Percentiles rank a stretch among this genome's conserved stretches.
Conservation (phyloP, 2,888 invertebrate genomes). For the Chydorus sphaericus region DNA sequence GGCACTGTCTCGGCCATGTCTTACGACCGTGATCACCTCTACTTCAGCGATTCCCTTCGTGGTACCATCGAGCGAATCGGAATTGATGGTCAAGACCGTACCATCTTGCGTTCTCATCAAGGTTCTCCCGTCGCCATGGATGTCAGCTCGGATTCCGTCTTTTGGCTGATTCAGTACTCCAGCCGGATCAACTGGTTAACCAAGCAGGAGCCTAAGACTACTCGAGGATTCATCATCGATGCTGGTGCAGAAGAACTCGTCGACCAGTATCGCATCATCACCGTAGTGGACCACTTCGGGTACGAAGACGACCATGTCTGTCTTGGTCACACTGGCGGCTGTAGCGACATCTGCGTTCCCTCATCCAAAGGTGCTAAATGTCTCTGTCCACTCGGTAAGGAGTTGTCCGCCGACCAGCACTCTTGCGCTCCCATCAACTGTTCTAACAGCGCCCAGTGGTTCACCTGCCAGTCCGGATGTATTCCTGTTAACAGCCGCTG, state of each 20-base stretch:
- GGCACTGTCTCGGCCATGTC: slow-evolving; percentile 5
- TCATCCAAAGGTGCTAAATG: neutral
- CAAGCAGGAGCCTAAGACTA: neutral
- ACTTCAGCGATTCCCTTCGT: slow-evolving; percentile 2
- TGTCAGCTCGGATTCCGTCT: neutral
- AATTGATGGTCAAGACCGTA: neutral
- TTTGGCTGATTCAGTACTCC: neutral
- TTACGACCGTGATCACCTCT: neutral
- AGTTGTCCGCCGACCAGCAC: neutral
- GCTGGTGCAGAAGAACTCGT: neutral
- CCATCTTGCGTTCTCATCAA: neutral
- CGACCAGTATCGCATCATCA: neutral
- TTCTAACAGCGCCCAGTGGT: slow-evolving; percentile 25
- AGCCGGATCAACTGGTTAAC: neutral
- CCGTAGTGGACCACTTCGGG: neutral
- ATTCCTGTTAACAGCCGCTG: slow-evolving; percentile 21
- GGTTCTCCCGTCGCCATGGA: slow-evolving; percentile 6
- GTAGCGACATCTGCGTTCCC: slow-evolving; percentile 6
- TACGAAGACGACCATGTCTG: neutral
- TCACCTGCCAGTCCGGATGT: slow-evolving; percentile 45
- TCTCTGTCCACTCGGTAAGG: neutral
- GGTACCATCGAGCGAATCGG: neutral
- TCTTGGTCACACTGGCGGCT: neutral
- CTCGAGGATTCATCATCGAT: neutral
- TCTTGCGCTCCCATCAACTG: neutral